These are phyloP conservation scores for Philaethria dido DNA, from an alignment of 2,888 invertebrate species.

Conservation along the genomic window DNA sequence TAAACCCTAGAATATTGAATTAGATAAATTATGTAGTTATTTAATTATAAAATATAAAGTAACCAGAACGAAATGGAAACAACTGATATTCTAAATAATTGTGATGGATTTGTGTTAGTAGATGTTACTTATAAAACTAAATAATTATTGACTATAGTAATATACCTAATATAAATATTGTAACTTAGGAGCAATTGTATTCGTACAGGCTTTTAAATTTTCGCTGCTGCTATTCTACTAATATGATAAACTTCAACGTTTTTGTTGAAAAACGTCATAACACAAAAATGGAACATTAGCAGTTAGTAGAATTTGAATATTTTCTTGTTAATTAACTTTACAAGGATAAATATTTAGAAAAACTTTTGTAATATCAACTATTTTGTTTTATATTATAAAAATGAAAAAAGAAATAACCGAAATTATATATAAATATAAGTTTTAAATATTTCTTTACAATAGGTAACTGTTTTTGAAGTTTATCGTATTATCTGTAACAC, in stretches of 20 bases:
- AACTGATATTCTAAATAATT: constrained; percentile 84
- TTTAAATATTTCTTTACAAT: background rate
- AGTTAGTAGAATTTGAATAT: background rate
- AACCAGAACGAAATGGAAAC: constrained; percentile 73
- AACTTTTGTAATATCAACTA: no score
- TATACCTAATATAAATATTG: constrained; percentile 42
- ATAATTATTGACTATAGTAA: constrained; percentile 47
- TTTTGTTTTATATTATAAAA: background rate
- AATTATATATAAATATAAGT: background rate
- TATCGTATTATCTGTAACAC: constrained; percentile 1
- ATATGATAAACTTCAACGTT: constrained; percentile 25
- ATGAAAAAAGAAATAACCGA: background rate
- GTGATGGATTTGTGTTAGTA: constrained; percentile 82
- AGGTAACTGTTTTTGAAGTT: constrained; percentile 1
- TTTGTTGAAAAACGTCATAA: background rate
- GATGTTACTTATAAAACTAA: constrained; percentile 62
- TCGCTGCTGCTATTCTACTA: constrained; percentile 18
- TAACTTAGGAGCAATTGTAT: constrained; percentile 39
- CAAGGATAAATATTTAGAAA: no score
- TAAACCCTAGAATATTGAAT: constrained; percentile 43
- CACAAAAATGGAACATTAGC: background rate
- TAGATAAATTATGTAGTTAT: constrained; percentile 43
- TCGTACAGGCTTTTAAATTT: constrained; percentile 32
- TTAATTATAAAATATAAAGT: constrained; percentile 44
- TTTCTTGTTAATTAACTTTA: background rate